Evolutionary conservation across 2,888 invertebrate species (phyloP).

Genomic region (Orgyia antiqua): DNA sequence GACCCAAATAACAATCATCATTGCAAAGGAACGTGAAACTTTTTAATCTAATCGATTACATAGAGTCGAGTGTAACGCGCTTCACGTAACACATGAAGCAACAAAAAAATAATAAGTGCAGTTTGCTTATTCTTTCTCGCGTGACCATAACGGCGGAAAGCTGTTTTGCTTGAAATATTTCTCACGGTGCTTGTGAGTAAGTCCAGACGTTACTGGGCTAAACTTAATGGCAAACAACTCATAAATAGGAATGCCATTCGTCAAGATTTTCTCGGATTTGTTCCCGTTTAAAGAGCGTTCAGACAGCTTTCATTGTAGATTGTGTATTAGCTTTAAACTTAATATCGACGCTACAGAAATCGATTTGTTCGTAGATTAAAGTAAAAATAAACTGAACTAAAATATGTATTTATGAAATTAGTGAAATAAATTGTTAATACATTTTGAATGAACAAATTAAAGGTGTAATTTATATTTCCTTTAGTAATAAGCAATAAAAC

Average conservation of each 20-base stretch:
- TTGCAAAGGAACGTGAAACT: conserved; percentile 46
- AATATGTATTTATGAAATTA: no score
- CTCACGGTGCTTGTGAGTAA: conserved; percentile 57
- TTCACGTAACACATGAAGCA: conserved; percentile 38
- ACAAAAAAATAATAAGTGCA: conserved; percentile 41
- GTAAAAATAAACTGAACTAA: no score
- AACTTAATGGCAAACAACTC: conserved; percentile 24
- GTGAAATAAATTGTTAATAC: no score
- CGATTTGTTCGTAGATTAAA: no score
- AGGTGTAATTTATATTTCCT: no score
- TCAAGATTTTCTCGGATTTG: neutral
- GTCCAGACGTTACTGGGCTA: conserved; percentile 36
- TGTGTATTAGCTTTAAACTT: no score
- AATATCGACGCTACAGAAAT: no score
- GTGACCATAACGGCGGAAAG: conserved; percentile 63
- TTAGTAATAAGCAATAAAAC: no score
- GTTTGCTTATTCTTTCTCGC: conserved; percentile 53
- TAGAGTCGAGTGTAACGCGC: conserved; percentile 37
- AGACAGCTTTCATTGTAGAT: no score
- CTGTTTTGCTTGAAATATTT: conserved; percentile 59
- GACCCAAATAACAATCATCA: conserved; percentile 53
- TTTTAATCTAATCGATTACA: conserved; percentile 47
- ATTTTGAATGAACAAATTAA: no score
- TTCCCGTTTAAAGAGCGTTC: conserved; percentile 15
- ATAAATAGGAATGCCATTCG: conserved; percentile 19